These are phyloP conservation scores for Tenthredo notha DNA, from an alignment of 2,888 invertebrate species.

Conservation along the genomic window DNA sequence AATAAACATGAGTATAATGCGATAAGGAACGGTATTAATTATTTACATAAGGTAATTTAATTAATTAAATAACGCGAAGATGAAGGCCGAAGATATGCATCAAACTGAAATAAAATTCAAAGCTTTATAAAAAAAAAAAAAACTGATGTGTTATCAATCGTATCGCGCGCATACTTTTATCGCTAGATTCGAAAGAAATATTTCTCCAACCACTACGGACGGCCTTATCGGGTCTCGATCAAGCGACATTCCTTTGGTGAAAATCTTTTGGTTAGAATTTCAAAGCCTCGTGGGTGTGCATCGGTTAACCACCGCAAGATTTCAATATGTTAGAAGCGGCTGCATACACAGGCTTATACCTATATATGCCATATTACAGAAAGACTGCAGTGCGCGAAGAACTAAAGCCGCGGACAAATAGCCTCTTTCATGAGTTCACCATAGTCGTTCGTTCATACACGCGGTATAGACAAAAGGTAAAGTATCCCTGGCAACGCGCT, in stretches of 20 bases:
- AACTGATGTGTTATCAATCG: neutral
- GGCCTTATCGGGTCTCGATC: conserved; percentile 40
- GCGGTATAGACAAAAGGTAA: conserved; percentile 47
- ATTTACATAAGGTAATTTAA: conserved; percentile 36
- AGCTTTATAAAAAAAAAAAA: conserved; percentile 11
- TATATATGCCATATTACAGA: conserved; percentile 25
- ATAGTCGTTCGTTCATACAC: neutral
- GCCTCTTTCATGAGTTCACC: conserved; percentile 48
- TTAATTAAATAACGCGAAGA: conserved; percentile 21
- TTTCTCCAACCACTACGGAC: conserved; percentile 21
- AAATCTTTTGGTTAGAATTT: conserved; percentile 51
- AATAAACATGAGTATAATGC: conserved; percentile 5
- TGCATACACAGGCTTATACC: neutral
- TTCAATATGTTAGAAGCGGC: conserved; percentile 8
- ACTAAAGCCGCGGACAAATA: conserved; percentile 47
- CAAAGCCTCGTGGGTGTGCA: conserved; percentile 50
- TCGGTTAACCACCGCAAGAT: conserved; percentile 27
- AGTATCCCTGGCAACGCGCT: conserved; percentile 37
- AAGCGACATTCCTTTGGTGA: conserved; percentile 52
- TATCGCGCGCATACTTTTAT: conserved; percentile 24
- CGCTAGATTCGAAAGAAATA: conserved; percentile 43
- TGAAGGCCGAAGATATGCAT: neutral
- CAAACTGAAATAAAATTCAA: neutral
- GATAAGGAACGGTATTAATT: conserved; percentile 8
- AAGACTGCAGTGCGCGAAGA: conserved; percentile 18